phyloP scores from a whole-genome alignment of 2,113 vertebrate genomes.

The Microcebus jonahi region DNA sequence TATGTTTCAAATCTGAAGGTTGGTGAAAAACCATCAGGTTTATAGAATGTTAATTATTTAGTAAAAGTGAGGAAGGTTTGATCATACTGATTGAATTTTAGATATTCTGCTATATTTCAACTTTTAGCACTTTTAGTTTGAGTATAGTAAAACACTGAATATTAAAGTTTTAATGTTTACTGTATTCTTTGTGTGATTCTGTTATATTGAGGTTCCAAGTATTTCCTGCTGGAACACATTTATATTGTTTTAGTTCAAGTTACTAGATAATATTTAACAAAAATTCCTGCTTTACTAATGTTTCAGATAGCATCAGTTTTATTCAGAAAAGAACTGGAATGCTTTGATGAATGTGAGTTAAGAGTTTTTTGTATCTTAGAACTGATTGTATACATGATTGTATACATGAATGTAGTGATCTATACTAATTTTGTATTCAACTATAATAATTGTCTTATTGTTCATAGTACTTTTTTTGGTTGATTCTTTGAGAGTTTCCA shows the following conservation, averaged over 20 bases:
- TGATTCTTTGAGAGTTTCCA: neutral
- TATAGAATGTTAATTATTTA: neutral
- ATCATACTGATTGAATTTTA: neutral
- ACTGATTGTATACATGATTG: neutral
- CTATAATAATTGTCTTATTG: neutral
- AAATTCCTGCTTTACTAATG: neutral
- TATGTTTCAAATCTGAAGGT: neutral
- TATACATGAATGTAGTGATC: neutral
- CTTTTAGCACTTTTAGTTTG: neutral
- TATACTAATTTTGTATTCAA: neutral
- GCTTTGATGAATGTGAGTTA: neutral
- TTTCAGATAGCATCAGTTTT: neutral
- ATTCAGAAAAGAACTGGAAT: constrained; percentile 11
- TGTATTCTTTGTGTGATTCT: neutral
- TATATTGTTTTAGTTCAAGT: neutral
- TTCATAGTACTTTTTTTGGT: neutral
- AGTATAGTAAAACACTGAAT: neutral
- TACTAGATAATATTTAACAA: neutral
- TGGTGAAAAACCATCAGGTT: neutral
- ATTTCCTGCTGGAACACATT: neutral
- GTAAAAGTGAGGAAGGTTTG: neutral
- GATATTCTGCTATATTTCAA: neutral
- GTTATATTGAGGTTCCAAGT: neutral
- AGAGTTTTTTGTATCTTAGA: neutral
- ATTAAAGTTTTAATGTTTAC: constrained; percentile 2